Base-by-base conservation (phyloP, 2,888 invertebrate species). In the Tenthredo notha region DNA sequence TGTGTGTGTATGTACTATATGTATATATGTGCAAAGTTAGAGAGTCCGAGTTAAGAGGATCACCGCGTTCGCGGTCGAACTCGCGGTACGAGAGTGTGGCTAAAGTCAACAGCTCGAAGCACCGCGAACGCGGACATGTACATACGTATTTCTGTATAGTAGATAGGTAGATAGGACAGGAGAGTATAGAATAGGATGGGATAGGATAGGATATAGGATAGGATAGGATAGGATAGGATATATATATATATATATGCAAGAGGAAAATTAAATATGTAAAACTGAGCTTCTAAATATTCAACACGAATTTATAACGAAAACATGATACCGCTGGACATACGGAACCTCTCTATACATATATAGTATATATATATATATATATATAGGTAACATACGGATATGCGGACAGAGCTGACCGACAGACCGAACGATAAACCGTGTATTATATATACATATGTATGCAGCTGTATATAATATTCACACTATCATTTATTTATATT, bases 191-290 rank as follows among this genome's bases (percentile, higher is more conserved):
- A 33, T 67, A 18, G 29, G 3, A 67, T 67, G 18, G 29, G 18
- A 58, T 58, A n/a, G 7, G 58, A 9, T 21, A 58, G n/a, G 18
- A 37, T 40, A 37, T 40, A 33, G 29, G 21, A 29, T 25, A 65
- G 15, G 12, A 58, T 15, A 65, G 65, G 65, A 65, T 65, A 29
- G 29, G 10, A 67, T 67, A 33, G 29, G 18, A 58, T 18, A 25
- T 15, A n/a, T 43, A 43, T 9, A 15, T 7, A 33, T 40, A 74
- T 15, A 74, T 50, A 9, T n/a, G 5, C 15, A n/a, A 54, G 86
- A 85, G 82, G 70, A 33, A 87, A 88, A 88, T 88, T 86, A 88
- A 88, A 88, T 88, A 88, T 88, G 88, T 87, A 88, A 88, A 88
- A 88, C 86, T 86, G 84, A 82, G 33, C 83, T 58, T 86, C 86